These are phyloP conservation scores for Drosophila austrosaltans DNA, from an alignment of 2,888 invertebrate species.

Conservation along the genomic window DNA sequence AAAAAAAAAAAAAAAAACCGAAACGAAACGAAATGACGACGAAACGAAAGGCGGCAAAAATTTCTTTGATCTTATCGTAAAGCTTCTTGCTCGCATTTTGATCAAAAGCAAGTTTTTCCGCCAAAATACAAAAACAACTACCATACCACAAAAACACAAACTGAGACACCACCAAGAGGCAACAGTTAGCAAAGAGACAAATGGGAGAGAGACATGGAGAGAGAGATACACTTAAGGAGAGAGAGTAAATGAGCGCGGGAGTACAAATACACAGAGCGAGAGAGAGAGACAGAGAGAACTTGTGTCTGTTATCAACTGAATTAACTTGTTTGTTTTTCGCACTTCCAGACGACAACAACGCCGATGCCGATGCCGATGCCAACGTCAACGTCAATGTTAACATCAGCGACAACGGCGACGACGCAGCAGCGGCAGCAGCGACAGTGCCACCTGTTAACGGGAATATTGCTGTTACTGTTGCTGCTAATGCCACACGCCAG, in stretches of 20 bases:
- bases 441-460: constrained; percentile 25
- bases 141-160: not conserved
- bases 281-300: not conserved
- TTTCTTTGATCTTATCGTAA: constrained; percentile 84
- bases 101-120: constrained; percentile 84
- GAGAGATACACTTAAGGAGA: not conserved
- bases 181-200: constrained; percentile 31
- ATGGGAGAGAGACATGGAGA: constrained; percentile 2
- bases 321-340: constrained; percentile 22
- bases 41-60: constrained; percentile 81
- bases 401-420: constrained; percentile 16
- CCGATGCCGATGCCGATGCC: constrained; percentile 27
- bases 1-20: constrained; percentile 39
- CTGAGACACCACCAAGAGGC: constrained; percentile 10
- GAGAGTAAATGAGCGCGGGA: constrained; percentile 23
- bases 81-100: constrained; percentile 84
- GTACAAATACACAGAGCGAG: constrained; percentile 17
- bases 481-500: constrained; percentile 46
- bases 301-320: constrained; percentile 18
- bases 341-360: constrained; percentile 25
- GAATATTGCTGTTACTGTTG: constrained; percentile 42
- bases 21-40: constrained; percentile 53
- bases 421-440: not conserved
- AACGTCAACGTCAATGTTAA: constrained; percentile 4
- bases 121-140: constrained; percentile 78